These are phyloP conservation scores for Brachyhypopomus occidentalis DNA, from an alignment of 2,113 vertebrate species.

Conservation along the genomic window DNA sequence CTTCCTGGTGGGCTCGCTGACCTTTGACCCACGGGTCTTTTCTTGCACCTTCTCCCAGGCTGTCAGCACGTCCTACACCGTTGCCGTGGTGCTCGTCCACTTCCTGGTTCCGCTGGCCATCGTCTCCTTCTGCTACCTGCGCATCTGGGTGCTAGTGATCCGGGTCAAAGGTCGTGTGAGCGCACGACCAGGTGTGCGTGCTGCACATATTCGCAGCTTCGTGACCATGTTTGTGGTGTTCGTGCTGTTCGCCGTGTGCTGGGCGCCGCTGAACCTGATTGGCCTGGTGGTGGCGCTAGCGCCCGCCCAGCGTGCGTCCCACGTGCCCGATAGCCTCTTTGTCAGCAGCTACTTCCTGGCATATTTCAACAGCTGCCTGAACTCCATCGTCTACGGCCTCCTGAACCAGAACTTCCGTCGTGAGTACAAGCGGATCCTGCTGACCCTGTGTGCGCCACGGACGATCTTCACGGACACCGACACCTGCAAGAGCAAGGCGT, in stretches of 20 bases:
- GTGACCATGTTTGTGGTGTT: constrained; percentile 97
- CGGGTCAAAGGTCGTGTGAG: constrained; percentile 79
- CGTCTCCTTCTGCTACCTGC: constrained; percentile 93
- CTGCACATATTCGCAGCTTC: constrained; percentile 92
- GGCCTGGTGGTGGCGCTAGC: constrained; percentile 90
- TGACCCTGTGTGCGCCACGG: constrained; percentile 85
- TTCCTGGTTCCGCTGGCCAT: constrained; percentile 91
- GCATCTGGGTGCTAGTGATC: constrained; percentile 95
- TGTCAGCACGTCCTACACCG: constrained; percentile 89
- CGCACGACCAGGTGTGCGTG: constrained; percentile 80
- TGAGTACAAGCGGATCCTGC: constrained; percentile 91
- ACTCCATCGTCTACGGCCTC: constrained; percentile 93
- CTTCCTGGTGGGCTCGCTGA: constrained; percentile 85
- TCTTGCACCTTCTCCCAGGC: constrained; percentile 94
- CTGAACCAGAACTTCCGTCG: constrained; percentile 96
- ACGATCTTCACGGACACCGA: constrained; percentile 84
- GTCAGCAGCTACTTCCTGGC: constrained; percentile 97
- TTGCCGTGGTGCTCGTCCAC: constrained; percentile 94
- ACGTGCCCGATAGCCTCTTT: constrained; percentile 95
- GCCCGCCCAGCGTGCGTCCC: constrained; percentile 78
- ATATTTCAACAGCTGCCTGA: constrained; percentile 99
- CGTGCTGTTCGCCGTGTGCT: constrained; percentile 95
- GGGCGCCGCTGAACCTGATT: constrained; percentile 95
- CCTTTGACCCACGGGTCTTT: constrained; percentile 90
- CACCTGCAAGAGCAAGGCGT: constrained; percentile 88